Base-by-base conservation (phyloP, 2,888 invertebrate genomes). In the Drosophila ustulata region DNA sequence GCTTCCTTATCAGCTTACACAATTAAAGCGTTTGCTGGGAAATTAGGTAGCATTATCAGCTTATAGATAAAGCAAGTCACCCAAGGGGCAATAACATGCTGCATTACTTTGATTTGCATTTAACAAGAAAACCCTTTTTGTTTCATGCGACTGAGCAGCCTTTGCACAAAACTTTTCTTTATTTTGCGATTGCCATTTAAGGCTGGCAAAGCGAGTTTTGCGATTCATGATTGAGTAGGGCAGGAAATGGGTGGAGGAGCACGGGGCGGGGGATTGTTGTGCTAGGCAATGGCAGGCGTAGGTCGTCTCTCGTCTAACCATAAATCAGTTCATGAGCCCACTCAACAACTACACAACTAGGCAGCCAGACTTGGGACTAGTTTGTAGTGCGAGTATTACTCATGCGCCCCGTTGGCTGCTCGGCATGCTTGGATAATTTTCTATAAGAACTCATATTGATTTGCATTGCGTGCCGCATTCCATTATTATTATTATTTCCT, bases 401-500 rank as follows among this genome's bases (percentile, higher is more conserved):
- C 70, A 70, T 77, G 30, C 39, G 66, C 43, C 66, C 41, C 28
- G 25, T 28, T 37, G 37, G 5, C 37, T 51, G 52, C 37, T 32
- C 58, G 57, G 53, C 43, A 43, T 61, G 66, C 39, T 62, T 55
- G 58, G 30, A 39, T 46, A 37, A 53, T 26, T 63, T 34, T 34
- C 25, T 41, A 34, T 23, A 32, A 23, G 28, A 49, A 23, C 46
- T 50, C 26, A 34, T 88, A 85, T 83, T 88, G 82, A 85, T 88
- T 82, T 74, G 57, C 68, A 63, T 88, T 88, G 82, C 82, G 88
- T 83, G 88, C 46, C 39, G 55, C 64, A 50, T 51, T 63, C 13
- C 39, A 53, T 43, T 57, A 53, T 34, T 56, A 46, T 56, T 53
- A 32, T 50, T 8, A 68, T 41, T 30, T 26, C 39, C 32, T 25